Conservation (phyloP, 2,888 invertebrate genomes). For the Dryomyza anilis region DNA sequence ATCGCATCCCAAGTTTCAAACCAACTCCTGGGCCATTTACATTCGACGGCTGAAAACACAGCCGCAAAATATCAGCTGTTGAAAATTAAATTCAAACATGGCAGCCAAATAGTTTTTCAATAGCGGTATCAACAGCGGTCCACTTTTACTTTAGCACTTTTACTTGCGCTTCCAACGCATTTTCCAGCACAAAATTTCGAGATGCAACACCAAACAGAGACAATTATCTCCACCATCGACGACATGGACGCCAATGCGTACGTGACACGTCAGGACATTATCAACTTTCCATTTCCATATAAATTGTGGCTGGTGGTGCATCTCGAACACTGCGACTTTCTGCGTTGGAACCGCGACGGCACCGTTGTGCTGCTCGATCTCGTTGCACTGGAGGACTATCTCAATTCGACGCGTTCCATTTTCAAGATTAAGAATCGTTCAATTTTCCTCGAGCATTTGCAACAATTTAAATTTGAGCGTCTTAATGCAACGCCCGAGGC, state of each 20-base stretch:
- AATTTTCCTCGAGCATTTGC: slow-evolving; percentile 38
- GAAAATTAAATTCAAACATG: neutral
- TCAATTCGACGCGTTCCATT: slow-evolving; percentile 40
- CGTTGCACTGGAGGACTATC: slow-evolving; percentile 40
- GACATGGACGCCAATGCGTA: slow-evolving; percentile 2
- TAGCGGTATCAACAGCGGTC: too few relatives aligned
- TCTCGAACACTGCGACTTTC: slow-evolving; percentile 39
- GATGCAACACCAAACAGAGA: slow-evolving; percentile 10
- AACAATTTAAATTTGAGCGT: slow-evolving; percentile 39
- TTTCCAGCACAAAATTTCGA: too few relatives aligned
- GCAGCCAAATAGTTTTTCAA: neutral
- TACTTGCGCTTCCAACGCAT: too few relatives aligned
- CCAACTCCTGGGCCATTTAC: too few relatives aligned
- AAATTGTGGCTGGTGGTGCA: slow-evolving; percentile 44
- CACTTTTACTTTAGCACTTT: too few relatives aligned
- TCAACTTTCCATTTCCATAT: slow-evolving; percentile 44
- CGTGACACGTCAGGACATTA: slow-evolving; percentile 40
- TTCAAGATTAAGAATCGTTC: slow-evolving; percentile 45
- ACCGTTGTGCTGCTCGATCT: slow-evolving; percentile 42
- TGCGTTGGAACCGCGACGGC: slow-evolving; percentile 46
- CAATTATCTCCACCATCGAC: slow-evolving; percentile 6
- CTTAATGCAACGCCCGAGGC: slow-evolving; percentile 36
- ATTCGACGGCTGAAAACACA: too few relatives aligned
- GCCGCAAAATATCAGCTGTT: neutral
- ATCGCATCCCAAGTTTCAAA: too few relatives aligned